Conservation (phyloP, 2,797 vertebrate genomes). For the Podargus strigoides region DNA sequence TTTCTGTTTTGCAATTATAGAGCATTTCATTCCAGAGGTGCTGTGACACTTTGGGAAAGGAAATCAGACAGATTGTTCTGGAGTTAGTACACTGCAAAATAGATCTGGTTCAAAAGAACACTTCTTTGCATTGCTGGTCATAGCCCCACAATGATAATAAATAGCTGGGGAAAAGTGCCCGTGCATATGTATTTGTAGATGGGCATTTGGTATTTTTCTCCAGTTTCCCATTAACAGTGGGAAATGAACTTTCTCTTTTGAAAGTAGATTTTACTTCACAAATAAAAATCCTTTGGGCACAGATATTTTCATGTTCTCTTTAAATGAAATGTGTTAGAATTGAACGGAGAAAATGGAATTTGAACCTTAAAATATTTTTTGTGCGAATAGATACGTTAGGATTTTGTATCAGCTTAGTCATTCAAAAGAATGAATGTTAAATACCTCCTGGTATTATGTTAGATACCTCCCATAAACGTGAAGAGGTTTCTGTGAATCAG, state of each 20-base stretch:
- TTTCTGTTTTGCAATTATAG: background rate
- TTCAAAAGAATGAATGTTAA: background rate
- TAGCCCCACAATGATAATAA: background rate
- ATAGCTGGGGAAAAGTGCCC: background rate
- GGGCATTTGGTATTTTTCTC: background rate
- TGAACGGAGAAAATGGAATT: background rate
- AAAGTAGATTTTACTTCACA: background rate
- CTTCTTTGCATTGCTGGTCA: background rate
- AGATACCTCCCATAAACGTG: background rate
- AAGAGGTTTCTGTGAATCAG: conserved; percentile 7
- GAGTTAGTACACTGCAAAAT: background rate
- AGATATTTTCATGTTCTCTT: background rate
- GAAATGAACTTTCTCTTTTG: background rate
- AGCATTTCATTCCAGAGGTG: background rate
- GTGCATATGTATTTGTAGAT: background rate
- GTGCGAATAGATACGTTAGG: accelerated
- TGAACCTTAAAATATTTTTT: background rate
- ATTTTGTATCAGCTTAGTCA: background rate
- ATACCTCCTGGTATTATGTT: background rate
- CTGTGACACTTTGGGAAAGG: background rate
- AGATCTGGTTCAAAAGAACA: background rate
- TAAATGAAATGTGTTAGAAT: background rate
- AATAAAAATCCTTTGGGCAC: background rate
- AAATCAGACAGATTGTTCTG: background rate
- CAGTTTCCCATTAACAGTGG: background rate